Conservation (phyloP, 1,140 invertebrate species). For the Drosophila cardini region DNA sequence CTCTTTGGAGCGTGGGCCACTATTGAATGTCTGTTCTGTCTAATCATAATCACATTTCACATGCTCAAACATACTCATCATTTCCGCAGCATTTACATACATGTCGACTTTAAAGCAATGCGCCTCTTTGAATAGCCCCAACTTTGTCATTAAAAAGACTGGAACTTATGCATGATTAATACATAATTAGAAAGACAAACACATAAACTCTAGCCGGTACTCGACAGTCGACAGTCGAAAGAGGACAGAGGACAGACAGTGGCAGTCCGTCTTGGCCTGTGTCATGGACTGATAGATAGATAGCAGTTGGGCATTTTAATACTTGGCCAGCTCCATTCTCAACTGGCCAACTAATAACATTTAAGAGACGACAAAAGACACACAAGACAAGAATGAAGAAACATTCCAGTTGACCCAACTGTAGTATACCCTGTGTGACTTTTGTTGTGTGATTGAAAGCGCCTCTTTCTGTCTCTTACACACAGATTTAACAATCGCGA, state of each 20-base stretch:
- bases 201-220: slow-evolving; percentile 64
- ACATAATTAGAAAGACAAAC: slow-evolving; percentile 81
- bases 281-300: neutral
- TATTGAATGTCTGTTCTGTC: slow-evolving; percentile 43
- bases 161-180: slow-evolving; percentile 81
- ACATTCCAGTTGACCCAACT: no score
- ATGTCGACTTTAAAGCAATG: slow-evolving; percentile 71
- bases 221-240: neutral
- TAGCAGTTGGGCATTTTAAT: slow-evolving; percentile 41
- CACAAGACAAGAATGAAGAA: slow-evolving; percentile 34
- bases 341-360: slow-evolving; percentile 45
- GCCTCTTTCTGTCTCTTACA: no score
- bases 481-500: no score
- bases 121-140: slow-evolving; percentile 51
- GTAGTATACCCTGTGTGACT: no score
- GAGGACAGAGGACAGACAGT: neutral
- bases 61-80: slow-evolving; percentile 40
- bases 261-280: neutral
- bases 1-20: slow-evolving; percentile 27
- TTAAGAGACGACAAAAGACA: slow-evolving; percentile 33
- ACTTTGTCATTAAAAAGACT: slow-evolving; percentile 32
- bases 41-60: slow-evolving; percentile 76
- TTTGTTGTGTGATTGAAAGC: no score
- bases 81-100: slow-evolving; percentile 81
- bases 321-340: slow-evolving; percentile 32